Percentiles rank a stretch among this genome's conserved stretches.
Conservation (phyloP, 2,797 vertebrate species). For the Sebastes alutus region DNA sequence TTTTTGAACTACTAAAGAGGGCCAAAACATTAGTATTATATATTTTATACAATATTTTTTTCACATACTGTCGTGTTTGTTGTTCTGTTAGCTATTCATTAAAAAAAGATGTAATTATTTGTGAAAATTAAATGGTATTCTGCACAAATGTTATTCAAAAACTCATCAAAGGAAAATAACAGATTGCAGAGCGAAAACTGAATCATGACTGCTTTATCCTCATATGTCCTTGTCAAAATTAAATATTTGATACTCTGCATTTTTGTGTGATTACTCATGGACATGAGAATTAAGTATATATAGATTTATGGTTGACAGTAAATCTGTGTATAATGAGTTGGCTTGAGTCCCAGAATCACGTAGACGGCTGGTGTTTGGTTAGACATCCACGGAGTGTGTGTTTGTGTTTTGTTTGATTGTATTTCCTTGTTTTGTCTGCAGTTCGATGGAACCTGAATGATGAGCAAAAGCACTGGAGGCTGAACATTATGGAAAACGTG, state of each 20-base stretch:
- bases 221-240: neutral
- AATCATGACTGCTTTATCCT: neutral
- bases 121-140: neutral
- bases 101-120: neutral
- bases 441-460: slow-evolving; percentile 92
- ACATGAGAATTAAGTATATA: slow-evolving; percentile 18
- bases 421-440: slow-evolving; percentile 62
- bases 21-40: neutral
- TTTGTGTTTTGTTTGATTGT: slow-evolving; percentile 21
- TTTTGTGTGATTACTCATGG: neutral
- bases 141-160: neutral
- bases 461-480: slow-evolving; percentile 82
- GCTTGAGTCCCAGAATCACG: slow-evolving; percentile 38
- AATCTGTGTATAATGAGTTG: slow-evolving; percentile 39
- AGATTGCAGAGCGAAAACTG: neutral
- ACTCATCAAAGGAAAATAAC: neutral
- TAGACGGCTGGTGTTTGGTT: slow-evolving; percentile 20
- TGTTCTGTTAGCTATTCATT: neutral
- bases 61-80: neutral
- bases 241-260: neutral
- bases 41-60: neutral
- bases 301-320: slow-evolving; percentile 39
- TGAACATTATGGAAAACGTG: slow-evolving; percentile 87
- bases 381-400: slow-evolving; percentile 9
- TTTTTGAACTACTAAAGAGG: neutral